Percentiles rank a stretch among this genome's conserved stretches.
Evolutionary conservation across 2,888 invertebrate species (phyloP).

Genomic region (Esperia sulphurella): DNA sequence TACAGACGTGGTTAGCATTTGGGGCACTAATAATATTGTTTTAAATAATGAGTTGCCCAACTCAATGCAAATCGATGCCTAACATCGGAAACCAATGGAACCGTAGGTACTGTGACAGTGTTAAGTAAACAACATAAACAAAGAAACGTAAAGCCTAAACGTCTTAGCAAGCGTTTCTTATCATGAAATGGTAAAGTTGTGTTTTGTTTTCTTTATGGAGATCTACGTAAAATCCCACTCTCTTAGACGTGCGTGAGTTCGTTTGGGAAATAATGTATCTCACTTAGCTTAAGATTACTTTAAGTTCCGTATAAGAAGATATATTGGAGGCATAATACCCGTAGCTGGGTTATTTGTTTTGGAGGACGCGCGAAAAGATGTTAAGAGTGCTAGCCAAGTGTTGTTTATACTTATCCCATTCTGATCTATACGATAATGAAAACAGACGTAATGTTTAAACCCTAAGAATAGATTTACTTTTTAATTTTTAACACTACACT

Average conservation of each 20-base stretch:
- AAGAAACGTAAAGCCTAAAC: background rate
- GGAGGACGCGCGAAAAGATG: slow-evolving; percentile 26
- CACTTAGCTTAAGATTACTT: slow-evolving; percentile 62
- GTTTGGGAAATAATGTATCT: slow-evolving; percentile 64
- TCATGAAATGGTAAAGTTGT: slow-evolving; percentile 37
- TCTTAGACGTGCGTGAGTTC: slow-evolving; percentile 43
- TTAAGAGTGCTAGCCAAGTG: background rate
- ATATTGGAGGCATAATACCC: slow-evolving; percentile 53
- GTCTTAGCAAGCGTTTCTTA: slow-evolving; percentile 12
- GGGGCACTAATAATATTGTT: too few relatives aligned
- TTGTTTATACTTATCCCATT: background rate
- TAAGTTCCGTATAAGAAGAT: slow-evolving; percentile 56
- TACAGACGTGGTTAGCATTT: too few relatives aligned
- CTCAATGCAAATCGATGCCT: background rate
- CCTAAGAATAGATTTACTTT: background rate
- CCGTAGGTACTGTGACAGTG: background rate
- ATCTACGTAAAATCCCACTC: slow-evolving; percentile 34
- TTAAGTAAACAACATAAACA: background rate
- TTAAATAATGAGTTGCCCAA: background rate
- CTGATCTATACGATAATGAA: background rate
- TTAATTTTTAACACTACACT: background rate
- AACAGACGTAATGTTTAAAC: slow-evolving; percentile 1
- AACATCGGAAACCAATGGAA: background rate
- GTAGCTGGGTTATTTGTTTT: slow-evolving; percentile 37
- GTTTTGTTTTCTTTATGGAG: slow-evolving; percentile 42